Evolutionary conservation across 2,113 vertebrate species (phyloP).

Genomic region (Ptilorrhoa leucosticta): DNA sequence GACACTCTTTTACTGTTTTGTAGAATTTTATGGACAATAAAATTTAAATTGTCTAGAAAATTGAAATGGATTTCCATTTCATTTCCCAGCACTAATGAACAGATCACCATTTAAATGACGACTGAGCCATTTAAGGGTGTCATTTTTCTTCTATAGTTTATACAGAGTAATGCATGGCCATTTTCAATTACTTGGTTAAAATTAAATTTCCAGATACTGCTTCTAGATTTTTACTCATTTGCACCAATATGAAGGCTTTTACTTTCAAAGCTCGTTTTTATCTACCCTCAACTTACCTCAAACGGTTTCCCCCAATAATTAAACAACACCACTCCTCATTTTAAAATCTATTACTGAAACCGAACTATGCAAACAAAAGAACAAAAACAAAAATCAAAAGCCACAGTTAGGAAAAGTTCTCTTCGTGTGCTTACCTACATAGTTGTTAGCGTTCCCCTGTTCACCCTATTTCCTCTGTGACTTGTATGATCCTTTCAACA

Average conservation of each 20-base stretch:
- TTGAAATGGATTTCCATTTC: constrained; percentile 66
- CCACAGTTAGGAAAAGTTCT: background rate
- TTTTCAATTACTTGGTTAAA: constrained; percentile 65
- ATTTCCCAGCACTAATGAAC: constrained; percentile 65
- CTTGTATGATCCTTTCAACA: background rate
- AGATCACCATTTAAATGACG: constrained; percentile 55
- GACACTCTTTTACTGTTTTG: background rate
- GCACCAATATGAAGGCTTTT: constrained; percentile 7
- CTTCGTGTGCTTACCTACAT: fast-evolving
- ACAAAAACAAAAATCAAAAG: background rate
- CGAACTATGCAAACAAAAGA: background rate
- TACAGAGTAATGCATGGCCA: constrained; percentile 39
- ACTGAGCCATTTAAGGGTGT: constrained; percentile 38
- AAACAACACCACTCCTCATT: background rate
- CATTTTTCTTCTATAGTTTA: constrained; percentile 59
- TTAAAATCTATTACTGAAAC: background rate
- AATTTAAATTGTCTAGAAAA: constrained; percentile 60
- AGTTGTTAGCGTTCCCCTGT: background rate
- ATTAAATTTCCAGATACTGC: constrained; percentile 47
- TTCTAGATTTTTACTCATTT: constrained; percentile 39
- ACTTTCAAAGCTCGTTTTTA: background rate
- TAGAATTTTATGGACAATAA: constrained; percentile 61
- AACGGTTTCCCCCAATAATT: background rate
- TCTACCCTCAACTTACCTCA: background rate
- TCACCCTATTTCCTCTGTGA: background rate